Evolutionary conservation across 2,113 vertebrate species (phyloP), one percentile per base, ranked within the genome.

Genomic region (Galbula dea): DNA sequence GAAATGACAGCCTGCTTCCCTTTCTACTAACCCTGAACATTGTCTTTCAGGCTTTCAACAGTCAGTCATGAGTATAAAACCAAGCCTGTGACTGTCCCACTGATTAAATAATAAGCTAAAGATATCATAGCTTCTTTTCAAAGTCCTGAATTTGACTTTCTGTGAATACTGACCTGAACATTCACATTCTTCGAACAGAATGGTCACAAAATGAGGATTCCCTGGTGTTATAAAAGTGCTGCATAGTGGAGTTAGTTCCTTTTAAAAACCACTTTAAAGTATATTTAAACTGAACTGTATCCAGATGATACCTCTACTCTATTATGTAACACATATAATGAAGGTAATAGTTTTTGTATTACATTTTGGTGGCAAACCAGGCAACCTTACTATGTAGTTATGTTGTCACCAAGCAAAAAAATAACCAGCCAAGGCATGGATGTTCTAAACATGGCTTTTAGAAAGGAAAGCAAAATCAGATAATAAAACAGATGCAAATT

Each of bases 71-170:
- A 95, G 58, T 83, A 86, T 67, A 92, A 96, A 94, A 94, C 54
- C 69, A 96, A 86, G 22, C n/a, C 69, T 71, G 39, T 78, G 67
- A 86, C 59, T 90, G 51, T 51, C 19, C 45, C 51, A 66, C 67
- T 90, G 86, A 93, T 88, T 90, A 95, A 96, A 93, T 91, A 93
- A 76, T 83, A 88, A 93, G 94, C 67, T 79, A 83, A 73, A 91
- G 75, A 72, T 68, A 89, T 26, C 88, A 88, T 72, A 84, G 34
- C 46, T 90, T 93, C 69, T 57, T 94, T 94, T 82, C 83, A 95
- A 92, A 95, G 41, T 62, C 34, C 48, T 89, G 78, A 84, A 82
- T 93, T 89, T 79, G 45, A 12, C 79, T 88, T 95, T 95, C 69
- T 94, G 66, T 81, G 81, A 88, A 92, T 79, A 68, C 39, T 92